These are phyloP conservation scores for Karalla daura DNA, from an alignment of 2,797 vertebrate species.

Conservation along the genomic window DNA sequence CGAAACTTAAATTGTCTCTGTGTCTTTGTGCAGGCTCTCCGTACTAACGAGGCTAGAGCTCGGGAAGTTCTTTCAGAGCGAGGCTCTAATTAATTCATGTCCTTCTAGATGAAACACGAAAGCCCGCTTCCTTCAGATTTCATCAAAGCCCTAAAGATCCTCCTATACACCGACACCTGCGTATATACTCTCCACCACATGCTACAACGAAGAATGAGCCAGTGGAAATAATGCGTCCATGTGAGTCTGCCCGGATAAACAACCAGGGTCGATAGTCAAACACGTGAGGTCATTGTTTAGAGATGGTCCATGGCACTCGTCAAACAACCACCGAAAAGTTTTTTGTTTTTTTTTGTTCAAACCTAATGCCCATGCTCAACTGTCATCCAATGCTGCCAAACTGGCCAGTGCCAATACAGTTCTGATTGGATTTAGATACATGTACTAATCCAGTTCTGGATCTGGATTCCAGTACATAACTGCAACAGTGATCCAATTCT, in stretches of 20 bases:
- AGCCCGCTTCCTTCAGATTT: slow-evolving; percentile 52
- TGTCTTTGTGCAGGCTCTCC: slow-evolving; percentile 31
- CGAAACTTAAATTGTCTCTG: slow-evolving; percentile 34
- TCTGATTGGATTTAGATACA: too few species aligned
- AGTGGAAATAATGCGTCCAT: neutral
- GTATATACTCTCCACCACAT: neutral
- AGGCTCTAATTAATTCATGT: slow-evolving; percentile 65
- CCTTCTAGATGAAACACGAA: slow-evolving; percentile 59
- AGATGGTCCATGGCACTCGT: too few species aligned
- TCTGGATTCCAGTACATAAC: too few species aligned
- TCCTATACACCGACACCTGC: slow-evolving; percentile 25
- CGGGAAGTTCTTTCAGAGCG: slow-evolving; percentile 54
- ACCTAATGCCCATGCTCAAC: too few species aligned
- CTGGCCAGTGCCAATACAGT: too few species aligned
- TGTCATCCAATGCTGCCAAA: too few species aligned
- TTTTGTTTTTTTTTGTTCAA: too few species aligned
- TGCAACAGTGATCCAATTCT: too few species aligned
- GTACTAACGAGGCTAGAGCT: slow-evolving; percentile 51
- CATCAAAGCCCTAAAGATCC: slow-evolving; percentile 34
- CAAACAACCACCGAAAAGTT: too few species aligned
- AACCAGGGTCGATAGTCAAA: slow-evolving; percentile 7
- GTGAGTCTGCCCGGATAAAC: neutral
- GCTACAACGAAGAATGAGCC: neutral
- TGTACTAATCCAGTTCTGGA: too few species aligned
- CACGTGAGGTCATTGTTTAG: slow-evolving; percentile 14